These are phyloP conservation scores for Cephalotes varians DNA, from an alignment of 2,888 invertebrate genomes.

Conservation along the genomic window DNA sequence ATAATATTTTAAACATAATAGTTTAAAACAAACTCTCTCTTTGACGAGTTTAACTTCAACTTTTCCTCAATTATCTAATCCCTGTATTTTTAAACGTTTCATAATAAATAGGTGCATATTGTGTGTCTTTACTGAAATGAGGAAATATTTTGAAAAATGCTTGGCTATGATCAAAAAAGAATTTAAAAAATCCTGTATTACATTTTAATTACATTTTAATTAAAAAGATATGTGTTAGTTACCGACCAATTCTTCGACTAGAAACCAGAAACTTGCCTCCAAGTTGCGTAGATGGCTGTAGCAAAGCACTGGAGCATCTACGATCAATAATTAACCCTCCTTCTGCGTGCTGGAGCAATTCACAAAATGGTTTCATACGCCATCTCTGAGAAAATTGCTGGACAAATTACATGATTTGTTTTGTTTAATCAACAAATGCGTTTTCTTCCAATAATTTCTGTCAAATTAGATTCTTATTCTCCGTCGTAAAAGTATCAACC, in stretches of 20 bases:
- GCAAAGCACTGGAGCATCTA: slow-evolving; percentile 62
- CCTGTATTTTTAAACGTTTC: neutral
- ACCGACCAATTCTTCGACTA: slow-evolving; percentile 70
- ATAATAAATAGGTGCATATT: neutral
- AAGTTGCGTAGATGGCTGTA: slow-evolving; percentile 81
- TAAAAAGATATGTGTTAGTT: slow-evolving; percentile 31
- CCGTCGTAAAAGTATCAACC: neutral
- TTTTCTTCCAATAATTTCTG: slow-evolving; percentile 32
- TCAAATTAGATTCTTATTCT: slow-evolving; percentile 18
- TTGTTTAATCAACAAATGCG: slow-evolving; percentile 59
- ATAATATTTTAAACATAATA: neutral
- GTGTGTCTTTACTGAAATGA: neutral
- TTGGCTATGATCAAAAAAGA: neutral
- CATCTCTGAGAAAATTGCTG: slow-evolving; percentile 79
- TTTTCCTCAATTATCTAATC: neutral
- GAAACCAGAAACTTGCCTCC: slow-evolving; percentile 65
- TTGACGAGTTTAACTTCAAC: neutral
- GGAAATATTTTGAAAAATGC: neutral
- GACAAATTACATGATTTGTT: slow-evolving; percentile 61
- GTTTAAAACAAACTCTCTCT: neutral
- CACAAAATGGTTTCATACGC: slow-evolving; percentile 82
- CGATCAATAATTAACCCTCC: slow-evolving; percentile 80
- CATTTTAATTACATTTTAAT: slow-evolving; percentile 40
- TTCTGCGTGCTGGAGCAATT: slow-evolving; percentile 28
- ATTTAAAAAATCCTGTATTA: slow-evolving; percentile 1